Conservation (phyloP, 1,140 invertebrate genomes). For the Oppia nitens region DNA sequence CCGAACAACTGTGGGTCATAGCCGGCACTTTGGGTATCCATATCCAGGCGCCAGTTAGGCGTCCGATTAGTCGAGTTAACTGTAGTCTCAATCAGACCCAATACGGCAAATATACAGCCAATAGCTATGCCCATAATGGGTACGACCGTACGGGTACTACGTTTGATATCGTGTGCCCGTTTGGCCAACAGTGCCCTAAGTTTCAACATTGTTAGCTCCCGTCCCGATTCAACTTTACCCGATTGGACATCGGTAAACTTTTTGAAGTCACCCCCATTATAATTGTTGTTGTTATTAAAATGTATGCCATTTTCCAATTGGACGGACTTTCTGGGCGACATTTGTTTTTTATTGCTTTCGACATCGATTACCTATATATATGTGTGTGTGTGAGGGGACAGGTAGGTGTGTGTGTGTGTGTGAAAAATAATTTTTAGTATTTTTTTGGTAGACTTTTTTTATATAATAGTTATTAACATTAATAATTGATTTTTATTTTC, state of each 20-base stretch:
- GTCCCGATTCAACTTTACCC: not conserved
- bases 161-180: slow-evolving; percentile 20
- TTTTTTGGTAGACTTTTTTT: no score
- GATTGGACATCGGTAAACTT: not conserved
- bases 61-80: slow-evolving; percentile 1
- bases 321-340: not conserved
- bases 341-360: not conserved
- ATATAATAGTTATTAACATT: no score
- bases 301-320: not conserved
- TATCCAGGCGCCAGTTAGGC: slow-evolving; percentile 6
- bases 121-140: slow-evolving; percentile 10
- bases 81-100: slow-evolving; percentile 7
- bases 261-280: slow-evolving; percentile 4
- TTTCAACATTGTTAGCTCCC: slow-evolving; percentile 3
- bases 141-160: slow-evolving; percentile 24
- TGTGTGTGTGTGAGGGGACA: no score
- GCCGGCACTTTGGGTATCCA: slow-evolving; percentile 5
- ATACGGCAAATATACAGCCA: slow-evolving; percentile 10
- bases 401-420: no score
- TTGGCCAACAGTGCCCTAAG: slow-evolving; percentile 11
- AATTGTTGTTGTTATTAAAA: not conserved
- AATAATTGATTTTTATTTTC: no score
- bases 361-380: not conserved
- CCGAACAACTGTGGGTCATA: slow-evolving; percentile 4
- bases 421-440: no score